Base-by-base conservation (phyloP, 2,113 vertebrate genomes). In the Otis tarda region DNA sequence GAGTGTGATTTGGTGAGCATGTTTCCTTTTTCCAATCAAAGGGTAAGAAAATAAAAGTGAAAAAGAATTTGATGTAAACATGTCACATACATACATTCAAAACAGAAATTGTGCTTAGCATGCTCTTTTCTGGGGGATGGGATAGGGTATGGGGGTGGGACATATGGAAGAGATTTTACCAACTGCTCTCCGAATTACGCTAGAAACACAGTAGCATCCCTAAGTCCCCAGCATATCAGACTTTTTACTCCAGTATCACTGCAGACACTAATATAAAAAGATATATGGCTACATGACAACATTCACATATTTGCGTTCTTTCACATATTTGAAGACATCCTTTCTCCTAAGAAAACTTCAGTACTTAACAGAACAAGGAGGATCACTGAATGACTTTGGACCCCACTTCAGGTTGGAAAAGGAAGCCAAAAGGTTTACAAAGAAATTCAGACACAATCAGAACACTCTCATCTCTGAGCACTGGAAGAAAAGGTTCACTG, bases 1-100 rank as follows among this genome's bases (percentile, higher is more conserved):
- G 22, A 61, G 28, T 9, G 37, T 12, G 14, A 45, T 8, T 63
- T 59, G 11, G 20, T 24, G 16, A 82, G 30, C 0, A 0, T 28
- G 14, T n/a, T 85, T 43, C 60, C 16, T 67, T 79, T 69, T 59
- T 39, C 49, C 33, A 85, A 24, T 12, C 37, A 52, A 64, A 81
- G 43, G 17, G 13, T 37, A 41, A 84, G 27, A 79, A 65, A 71
- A 60, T 17, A 25, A 50, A 75, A 69, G 28, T 10, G 5, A 53
- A 68, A 63, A 74, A 25, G 3, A 75, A 75, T 39, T 57, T 37
- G 12, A 69, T 33, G 59, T 76, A 60, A 77, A 55, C 1, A 28
- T 25, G 18, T 57, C 76, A 41, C 28, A 82, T 22, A 75, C 5
- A 64, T 25, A 41, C 4, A 31, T 52, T 79, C 15, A 30, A 52